These are phyloP conservation scores for Poeciliopsis presidionis DNA, from an alignment of 2,797 vertebrate species.

Conservation along the genomic window DNA sequence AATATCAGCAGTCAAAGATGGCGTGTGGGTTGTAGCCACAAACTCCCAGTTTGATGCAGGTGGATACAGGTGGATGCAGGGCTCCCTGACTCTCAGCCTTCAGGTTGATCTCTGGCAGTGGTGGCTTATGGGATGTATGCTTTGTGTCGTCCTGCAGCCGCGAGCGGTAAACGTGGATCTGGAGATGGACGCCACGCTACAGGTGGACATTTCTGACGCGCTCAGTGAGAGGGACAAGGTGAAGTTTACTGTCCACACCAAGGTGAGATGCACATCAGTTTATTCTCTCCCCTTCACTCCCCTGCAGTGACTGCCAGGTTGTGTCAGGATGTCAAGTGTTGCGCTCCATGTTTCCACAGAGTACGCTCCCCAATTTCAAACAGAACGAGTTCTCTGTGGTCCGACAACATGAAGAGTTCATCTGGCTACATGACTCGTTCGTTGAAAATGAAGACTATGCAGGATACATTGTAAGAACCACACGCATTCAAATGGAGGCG, in stretches of 20 bases:
- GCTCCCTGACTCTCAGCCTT: background rate
- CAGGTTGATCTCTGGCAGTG: background rate
- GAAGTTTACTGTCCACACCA: slow-evolving; percentile 99
- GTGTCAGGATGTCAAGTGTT: background rate
- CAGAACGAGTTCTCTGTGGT: slow-evolving; percentile 99
- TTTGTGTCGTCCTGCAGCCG: slow-evolving; percentile 79
- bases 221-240: slow-evolving; percentile 98
- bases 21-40: background rate
- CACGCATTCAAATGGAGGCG: background rate
- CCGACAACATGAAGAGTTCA: slow-evolving; percentile 97
- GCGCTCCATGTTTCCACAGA: slow-evolving; percentile 76
- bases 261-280: slow-evolving; percentile 78
- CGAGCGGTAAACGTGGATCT: slow-evolving; percentile 96
- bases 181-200: slow-evolving; percentile 94
- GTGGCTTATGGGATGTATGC: slow-evolving; percentile 21
- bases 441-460: slow-evolving; percentile 98
- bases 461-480: slow-evolving; percentile 91
- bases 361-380: slow-evolving; percentile 97
- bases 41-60: background rate
- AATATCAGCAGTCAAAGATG: background rate
- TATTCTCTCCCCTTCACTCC: background rate
- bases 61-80: background rate
- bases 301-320: background rate
- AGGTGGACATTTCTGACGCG: slow-evolving; percentile 98
- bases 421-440: slow-evolving; percentile 99